A percentile compares a stretch with the other conserved stretches of the same genome.
Conservation (phyloP, 2,888 invertebrate genomes). For the Cheilosia vulpina region DNA sequence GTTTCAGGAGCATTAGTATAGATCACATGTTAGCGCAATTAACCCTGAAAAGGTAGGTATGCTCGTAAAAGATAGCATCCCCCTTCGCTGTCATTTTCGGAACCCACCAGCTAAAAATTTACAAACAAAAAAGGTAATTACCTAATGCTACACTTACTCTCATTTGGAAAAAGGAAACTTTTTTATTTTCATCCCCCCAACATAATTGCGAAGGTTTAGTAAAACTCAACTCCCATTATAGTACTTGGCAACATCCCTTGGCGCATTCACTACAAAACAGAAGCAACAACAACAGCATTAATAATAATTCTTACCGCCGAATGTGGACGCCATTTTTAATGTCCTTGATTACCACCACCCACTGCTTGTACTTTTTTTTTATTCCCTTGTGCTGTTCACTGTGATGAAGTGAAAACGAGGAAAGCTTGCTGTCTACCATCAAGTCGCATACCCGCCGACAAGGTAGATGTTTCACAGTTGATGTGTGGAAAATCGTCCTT, state of each 20-base stretch:
- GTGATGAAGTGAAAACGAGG: constrained; percentile 24
- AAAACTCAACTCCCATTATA: constrained; percentile 55
- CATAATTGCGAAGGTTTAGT: constrained; percentile 58
- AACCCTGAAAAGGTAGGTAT: too few relatives aligned
- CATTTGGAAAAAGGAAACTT: constrained; percentile 7
- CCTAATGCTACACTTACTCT: constrained; percentile 13
- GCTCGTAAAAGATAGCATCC: too few relatives aligned
- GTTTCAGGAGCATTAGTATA: too few relatives aligned
- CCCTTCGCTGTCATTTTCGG: too few relatives aligned
- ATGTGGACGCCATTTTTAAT: constrained; percentile 74
- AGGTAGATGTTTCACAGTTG: constrained; percentile 70
- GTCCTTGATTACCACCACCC: constrained; percentile 63
- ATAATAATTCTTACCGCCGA: constrained; percentile 67
- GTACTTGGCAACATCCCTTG: constrained; percentile 39
- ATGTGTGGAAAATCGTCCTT: constrained; percentile 75
- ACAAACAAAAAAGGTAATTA: constrained; percentile 26
- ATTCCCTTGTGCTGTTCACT: constrained; percentile 5
- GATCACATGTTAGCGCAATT: too few relatives aligned
- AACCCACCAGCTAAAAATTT: too few relatives aligned
- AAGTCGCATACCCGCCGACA: constrained; percentile 20
- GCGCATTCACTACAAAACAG: constrained; percentile 25
- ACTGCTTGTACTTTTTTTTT: constrained; percentile 10
- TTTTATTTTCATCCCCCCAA: constrained; percentile 7
- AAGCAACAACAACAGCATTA: constrained; percentile 50
- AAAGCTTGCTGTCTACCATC: constrained; percentile 15